Conservation (phyloP, 1,140 invertebrate species). For the Drosophila obscura region DNA sequence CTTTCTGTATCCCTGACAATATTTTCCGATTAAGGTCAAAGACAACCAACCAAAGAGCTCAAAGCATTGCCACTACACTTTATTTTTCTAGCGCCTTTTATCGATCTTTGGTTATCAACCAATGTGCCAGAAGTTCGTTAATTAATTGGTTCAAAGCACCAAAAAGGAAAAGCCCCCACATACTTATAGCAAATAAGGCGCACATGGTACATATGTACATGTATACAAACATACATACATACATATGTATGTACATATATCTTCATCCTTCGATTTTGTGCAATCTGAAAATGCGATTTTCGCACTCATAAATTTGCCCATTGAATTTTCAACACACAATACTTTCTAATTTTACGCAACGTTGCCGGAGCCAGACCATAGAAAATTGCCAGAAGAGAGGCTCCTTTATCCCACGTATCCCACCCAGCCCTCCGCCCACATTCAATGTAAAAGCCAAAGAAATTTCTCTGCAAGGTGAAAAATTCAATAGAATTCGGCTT, state of each 20-base stretch:
- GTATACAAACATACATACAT: no score
- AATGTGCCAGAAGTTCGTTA: conserved; percentile 30
- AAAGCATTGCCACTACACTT: not conserved
- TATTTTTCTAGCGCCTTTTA: conserved; percentile 8
- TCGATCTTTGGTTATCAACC: conserved; percentile 26
- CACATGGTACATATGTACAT: not conserved
- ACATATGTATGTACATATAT: conserved; percentile 8
- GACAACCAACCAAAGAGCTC: not conserved
- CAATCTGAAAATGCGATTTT: conserved; percentile 53
- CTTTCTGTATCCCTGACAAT: conserved; percentile 12
- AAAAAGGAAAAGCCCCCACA: not conserved
- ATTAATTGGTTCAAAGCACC: conserved; percentile 37
- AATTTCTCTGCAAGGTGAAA: conserved; percentile 27
- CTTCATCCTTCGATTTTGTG: not conserved
- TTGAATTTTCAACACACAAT: conserved; percentile 63
- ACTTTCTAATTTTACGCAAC: conserved; percentile 73
- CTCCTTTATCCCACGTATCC: no score
- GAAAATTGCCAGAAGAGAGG: conserved; percentile 14
- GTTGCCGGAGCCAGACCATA: conserved; percentile 36
- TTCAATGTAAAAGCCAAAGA: conserved; percentile 9
- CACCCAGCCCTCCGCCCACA: not conserved
- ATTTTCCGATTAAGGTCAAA: conserved; percentile 22
- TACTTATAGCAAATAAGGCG: not conserved
- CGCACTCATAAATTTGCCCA: conserved; percentile 60
- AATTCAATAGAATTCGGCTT: conserved; percentile 2